Evolutionary conservation across 1,140 invertebrate species (phyloP).

Genomic region (Leptinotarsa lineolata): DNA sequence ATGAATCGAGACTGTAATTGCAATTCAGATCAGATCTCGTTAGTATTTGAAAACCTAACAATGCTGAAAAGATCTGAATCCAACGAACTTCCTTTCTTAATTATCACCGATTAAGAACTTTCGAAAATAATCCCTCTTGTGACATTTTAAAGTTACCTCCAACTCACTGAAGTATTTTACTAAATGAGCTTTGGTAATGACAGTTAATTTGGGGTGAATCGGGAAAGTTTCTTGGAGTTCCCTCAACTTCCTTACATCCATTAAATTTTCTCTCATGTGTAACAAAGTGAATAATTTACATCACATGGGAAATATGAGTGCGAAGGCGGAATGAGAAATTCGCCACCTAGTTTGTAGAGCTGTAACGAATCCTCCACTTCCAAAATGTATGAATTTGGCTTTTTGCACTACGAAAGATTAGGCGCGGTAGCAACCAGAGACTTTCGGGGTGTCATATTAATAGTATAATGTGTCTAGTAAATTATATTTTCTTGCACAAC

Average conservation of each 20-base stretch:
- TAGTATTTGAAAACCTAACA: neutral
- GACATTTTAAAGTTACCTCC: slow-evolving; percentile 2
- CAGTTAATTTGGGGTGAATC: neutral
- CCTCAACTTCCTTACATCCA: neutral
- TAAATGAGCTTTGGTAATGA: slow-evolving; percentile 3
- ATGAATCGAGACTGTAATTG: too few species aligned
- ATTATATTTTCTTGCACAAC: too few species aligned
- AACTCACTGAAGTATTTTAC: slow-evolving; percentile 3
- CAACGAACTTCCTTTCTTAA: neutral
- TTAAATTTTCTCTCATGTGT: slow-evolving; percentile 3
- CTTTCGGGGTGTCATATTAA: too few species aligned
- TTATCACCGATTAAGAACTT: neutral
- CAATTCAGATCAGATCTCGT: too few species aligned
- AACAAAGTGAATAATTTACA: slow-evolving; percentile 1
- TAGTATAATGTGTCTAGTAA: too few species aligned
- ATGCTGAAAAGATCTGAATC: neutral
- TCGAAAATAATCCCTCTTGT: neutral
- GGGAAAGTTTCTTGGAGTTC: neutral
- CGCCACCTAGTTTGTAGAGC: neutral
- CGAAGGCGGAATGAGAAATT: neutral
- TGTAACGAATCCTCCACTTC: neutral
- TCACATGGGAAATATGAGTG: neutral
- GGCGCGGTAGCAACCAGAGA: too few species aligned
- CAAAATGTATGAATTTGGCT: too few species aligned
- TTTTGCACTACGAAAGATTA: too few species aligned